These are phyloP conservation scores for Parambassis ranga DNA, from an alignment of 2,797 vertebrate genomes.

Conservation along the genomic window DNA sequence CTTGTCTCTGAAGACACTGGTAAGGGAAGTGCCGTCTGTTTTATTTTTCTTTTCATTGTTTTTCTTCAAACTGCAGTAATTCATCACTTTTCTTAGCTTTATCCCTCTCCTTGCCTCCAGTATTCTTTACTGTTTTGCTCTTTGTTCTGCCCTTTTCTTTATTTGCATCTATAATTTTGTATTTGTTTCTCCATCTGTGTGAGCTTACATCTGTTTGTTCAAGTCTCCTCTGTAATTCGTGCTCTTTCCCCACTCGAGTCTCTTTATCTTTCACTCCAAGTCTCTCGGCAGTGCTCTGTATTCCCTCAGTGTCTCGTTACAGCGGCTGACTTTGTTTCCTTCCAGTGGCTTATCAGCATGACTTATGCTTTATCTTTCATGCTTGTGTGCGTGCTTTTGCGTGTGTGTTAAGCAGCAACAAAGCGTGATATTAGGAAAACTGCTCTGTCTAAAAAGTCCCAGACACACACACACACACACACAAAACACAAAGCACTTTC, in stretches of 20 bases:
- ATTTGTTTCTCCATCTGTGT: slow-evolving; percentile 11
- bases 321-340: slow-evolving; percentile 69
- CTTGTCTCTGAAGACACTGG: background rate
- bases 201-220: background rate
- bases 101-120: background rate
- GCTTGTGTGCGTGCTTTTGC: background rate
- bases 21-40: slow-evolving; percentile 33
- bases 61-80: slow-evolving; percentile 11
- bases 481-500: slow-evolving; percentile 44
- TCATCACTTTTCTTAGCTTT: slow-evolving; percentile 42
- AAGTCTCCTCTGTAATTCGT: slow-evolving; percentile 4
- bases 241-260: slow-evolving; percentile 11
- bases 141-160: background rate
- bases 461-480: slow-evolving; percentile 35
- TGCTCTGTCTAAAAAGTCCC: slow-evolving; percentile 39
- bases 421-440: slow-evolving; percentile 61
- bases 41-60: slow-evolving; percentile 39
- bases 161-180: background rate
- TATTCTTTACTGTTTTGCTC: background rate
- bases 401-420: slow-evolving; percentile 37
- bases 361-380: slow-evolving; percentile 46
- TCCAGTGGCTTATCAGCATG: slow-evolving; percentile 55
- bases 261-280: slow-evolving; percentile 52
- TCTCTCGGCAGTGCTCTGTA: slow-evolving; percentile 43
- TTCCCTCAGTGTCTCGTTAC: slow-evolving; percentile 68